Evolutionary conservation across 2,888 invertebrate species (phyloP).

Genomic region (Apoda limacodes): DNA sequence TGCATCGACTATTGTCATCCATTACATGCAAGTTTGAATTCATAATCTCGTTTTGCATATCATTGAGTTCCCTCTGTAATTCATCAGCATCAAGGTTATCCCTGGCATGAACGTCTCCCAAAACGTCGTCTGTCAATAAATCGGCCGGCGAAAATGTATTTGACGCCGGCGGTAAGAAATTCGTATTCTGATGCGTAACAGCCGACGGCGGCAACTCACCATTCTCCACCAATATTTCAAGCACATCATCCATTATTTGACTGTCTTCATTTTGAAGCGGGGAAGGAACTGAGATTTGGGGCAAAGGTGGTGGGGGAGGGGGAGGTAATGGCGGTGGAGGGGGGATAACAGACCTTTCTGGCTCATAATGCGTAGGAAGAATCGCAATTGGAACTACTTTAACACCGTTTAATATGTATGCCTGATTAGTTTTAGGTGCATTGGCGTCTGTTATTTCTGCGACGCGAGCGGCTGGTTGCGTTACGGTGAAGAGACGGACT

Average conservation of each 20-base stretch:
- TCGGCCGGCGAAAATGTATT: slow-evolving; percentile 40
- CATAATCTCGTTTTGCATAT: slow-evolving; percentile 59
- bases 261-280: slow-evolving; percentile 61
- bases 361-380: slow-evolving; percentile 53
- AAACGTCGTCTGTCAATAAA: slow-evolving; percentile 44
- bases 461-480: slow-evolving; percentile 27
- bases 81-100: slow-evolving; percentile 52
- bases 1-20: slow-evolving; percentile 26
- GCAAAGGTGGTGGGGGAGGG: slow-evolving; percentile 38
- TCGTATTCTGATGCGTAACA: slow-evolving; percentile 70
- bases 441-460: slow-evolving; percentile 21
- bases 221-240: slow-evolving; percentile 93
- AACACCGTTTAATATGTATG: slow-evolving; percentile 74
- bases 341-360: slow-evolving; percentile 39
- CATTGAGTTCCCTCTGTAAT: slow-evolving; percentile 51
- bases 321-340: slow-evolving; percentile 44
- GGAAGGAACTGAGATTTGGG: slow-evolving; percentile 24
- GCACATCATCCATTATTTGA: slow-evolving; percentile 90
- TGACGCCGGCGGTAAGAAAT: slow-evolving; percentile 29
- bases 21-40: slow-evolving; percentile 42
- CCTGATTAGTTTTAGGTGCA: slow-evolving; percentile 47
- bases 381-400: slow-evolving; percentile 64
- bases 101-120: slow-evolving; percentile 36
- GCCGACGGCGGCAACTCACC: slow-evolving; percentile 93
- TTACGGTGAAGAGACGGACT: slow-evolving; percentile 45